These are phyloP conservation scores for Atrina japonica DNA, from an alignment of 2,888 invertebrate species.

Conservation along the genomic window DNA sequence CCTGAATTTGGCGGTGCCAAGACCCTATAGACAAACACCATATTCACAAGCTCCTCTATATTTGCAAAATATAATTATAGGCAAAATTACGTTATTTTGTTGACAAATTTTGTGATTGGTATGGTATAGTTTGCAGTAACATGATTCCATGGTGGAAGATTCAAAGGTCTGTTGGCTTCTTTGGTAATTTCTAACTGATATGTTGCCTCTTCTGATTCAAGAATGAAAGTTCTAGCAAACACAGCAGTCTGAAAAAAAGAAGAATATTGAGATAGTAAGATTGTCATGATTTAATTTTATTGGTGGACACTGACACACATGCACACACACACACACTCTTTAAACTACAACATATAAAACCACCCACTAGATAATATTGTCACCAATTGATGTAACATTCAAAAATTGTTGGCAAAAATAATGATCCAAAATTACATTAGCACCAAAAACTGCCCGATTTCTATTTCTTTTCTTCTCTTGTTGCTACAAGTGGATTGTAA, in stretches of 20 bases:
- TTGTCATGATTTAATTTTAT: background rate
- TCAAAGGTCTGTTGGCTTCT: conserved; percentile 53
- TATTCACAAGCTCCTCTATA: too few species aligned
- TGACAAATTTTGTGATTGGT: conserved; percentile 47
- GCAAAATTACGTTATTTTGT: conserved; percentile 51
- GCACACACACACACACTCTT: too few species aligned
- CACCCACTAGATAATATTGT: background rate
- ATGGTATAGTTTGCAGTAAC: conserved; percentile 43
- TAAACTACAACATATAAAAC: conserved; percentile 5
- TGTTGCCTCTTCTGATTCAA: conserved; percentile 46
- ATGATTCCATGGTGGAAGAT: conserved; percentile 43
- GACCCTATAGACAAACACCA: too few species aligned
- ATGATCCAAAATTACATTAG: too few species aligned
- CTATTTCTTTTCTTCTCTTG: too few species aligned
- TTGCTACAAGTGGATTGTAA: too few species aligned
- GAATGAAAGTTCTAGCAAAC: conserved; percentile 43
- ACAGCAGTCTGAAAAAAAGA: conserved; percentile 48
- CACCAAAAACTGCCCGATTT: too few species aligned
- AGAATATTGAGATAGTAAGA: background rate
- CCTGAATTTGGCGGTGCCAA: too few species aligned
- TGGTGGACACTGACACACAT: background rate
- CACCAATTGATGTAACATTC: too few species aligned
- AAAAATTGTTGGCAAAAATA: too few species aligned
- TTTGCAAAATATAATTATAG: too few species aligned
- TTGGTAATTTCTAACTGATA: conserved; percentile 47